Percentiles rank a stretch among this genome's conserved stretches.
Conservation (phyloP, 1,140 invertebrate species). For the Drosophila littoralis region DNA sequence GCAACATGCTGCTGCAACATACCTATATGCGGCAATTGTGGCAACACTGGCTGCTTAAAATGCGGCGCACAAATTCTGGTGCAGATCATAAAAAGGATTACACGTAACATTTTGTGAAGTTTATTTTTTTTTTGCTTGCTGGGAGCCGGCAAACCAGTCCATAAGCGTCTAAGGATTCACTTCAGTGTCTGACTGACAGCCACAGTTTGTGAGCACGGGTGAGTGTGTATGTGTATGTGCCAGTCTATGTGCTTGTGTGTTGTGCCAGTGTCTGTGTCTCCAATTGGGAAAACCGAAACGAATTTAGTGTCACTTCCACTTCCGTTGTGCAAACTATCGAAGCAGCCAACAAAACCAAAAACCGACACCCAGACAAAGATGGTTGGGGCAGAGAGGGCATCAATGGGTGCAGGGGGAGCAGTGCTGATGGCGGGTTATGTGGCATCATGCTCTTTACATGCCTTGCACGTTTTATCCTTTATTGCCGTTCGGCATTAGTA, state of each 20-base stretch:
- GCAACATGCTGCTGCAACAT: conserved; percentile 34
- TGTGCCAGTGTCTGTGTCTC: conserved; percentile 25
- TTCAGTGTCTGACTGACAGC: conserved; percentile 16
- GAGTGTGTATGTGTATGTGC: neutral
- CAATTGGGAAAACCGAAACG: conserved; percentile 74
- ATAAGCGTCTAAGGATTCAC: conserved; percentile 43
- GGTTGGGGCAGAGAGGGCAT: neutral
- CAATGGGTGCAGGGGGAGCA: neutral
- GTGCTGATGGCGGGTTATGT: conserved; percentile 24
- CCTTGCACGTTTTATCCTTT: conserved; percentile 79
- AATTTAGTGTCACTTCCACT: conserved; percentile 82
- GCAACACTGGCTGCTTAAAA: conserved; percentile 56
- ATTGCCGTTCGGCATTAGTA: conserved; percentile 79
- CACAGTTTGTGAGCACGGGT: neutral
- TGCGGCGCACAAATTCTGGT: conserved; percentile 64
- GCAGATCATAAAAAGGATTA: conserved; percentile 81
- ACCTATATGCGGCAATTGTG: conserved; percentile 4
- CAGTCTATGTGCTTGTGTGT: neutral
- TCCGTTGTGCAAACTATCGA: conserved; percentile 77
- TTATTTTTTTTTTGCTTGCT: conserved; percentile 44
- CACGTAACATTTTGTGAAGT: conserved; percentile 77
- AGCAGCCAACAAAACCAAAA: conserved; percentile 25
- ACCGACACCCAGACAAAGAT: conserved; percentile 9
- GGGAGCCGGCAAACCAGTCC: conserved; percentile 18
- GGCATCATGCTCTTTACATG: conserved; percentile 65